A percentile compares a stretch with the other conserved stretches of the same genome.
phyloP scores from a whole-genome alignment of 1,140 invertebrate species.

The Cyclina sinensis region DNA sequence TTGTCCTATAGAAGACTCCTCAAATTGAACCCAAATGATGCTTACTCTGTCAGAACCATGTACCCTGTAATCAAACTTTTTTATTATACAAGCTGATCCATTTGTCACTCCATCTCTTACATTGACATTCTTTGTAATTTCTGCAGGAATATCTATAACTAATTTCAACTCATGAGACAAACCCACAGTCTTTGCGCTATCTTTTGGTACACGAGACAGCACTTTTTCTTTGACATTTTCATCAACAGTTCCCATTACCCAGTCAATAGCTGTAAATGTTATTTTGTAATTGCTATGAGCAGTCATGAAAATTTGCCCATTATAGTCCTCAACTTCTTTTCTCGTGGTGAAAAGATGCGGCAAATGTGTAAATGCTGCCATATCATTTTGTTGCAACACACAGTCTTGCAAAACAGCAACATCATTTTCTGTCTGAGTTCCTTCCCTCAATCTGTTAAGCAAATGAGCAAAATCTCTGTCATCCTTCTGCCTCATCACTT shows the following conservation, averaged over 20 bases:
- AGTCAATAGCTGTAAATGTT: conserved; percentile 34
- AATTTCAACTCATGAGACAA: neutral
- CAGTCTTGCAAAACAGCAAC: conserved; percentile 25
- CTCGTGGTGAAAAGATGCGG: conserved; percentile 17
- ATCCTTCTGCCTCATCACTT: conserved; percentile 73
- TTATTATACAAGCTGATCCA: conserved; percentile 66
- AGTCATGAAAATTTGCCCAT: neutral
- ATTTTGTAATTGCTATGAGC: neutral
- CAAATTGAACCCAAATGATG: conserved; percentile 57
- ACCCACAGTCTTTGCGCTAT: neutral
- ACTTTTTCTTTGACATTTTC: neutral
- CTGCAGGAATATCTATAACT: neutral
- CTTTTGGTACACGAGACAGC: neutral
- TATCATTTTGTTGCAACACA: neutral
- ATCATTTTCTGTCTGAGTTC: conserved; percentile 69
- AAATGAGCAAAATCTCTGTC: conserved; percentile 67
- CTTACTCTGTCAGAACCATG: neutral
- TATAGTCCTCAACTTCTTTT: conserved; percentile 4
- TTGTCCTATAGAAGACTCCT: neutral
- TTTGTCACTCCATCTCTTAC: conserved; percentile 57
- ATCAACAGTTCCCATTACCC: neutral
- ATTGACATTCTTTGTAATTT: conserved; percentile 19
- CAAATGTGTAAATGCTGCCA: neutral
- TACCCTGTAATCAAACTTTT: conserved; percentile 35
- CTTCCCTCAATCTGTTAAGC: conserved; percentile 72